Base-by-base conservation (phyloP, 2,888 invertebrate genomes). In the Hydroisotoma schaefferi region DNA sequence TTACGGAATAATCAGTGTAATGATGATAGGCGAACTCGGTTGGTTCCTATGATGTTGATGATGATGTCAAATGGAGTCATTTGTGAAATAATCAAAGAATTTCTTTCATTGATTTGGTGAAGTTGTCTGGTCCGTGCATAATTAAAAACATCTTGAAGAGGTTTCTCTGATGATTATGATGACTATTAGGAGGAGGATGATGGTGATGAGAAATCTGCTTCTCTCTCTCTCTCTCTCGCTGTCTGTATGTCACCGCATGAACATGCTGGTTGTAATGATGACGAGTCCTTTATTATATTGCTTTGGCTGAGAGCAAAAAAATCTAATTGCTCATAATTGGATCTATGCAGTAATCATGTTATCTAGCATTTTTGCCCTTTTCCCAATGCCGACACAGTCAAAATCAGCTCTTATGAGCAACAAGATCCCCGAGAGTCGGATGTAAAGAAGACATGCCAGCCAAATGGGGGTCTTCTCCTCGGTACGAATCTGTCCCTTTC, bases 321-420 rank as follows among this genome's bases (percentile, higher is more conserved):
- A 67, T 67, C 62, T 71, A 73, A 73, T 73, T 73, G 71, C 70
- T 73, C 73, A 73, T 73, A 73, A 73, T 73, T 73, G 73, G 70
- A 71, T 70, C 67, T 70, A 62, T 64, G 66, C 61, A 56, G 70
- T 68, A 73, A 71, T 73, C 71, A 73, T 71, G 68, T 67, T 67
- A 65, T 63, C 65, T 67, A 63, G 69, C 67, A 72, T 67, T 68
- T 70, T 65, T 63, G 68, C 67, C 72, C 69, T 69, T 70, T 68
- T 65, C 64, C 59, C 63, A 57, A 69, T 57, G 70, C 70, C 70
- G 72, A 68, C 72, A 56, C 59, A 54, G 18, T 26, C 27, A 38
- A 18, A 8, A n/a, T 23, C 51, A 28, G n/a, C 43, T 46, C 46
- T 40, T 20, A 40, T 40, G 40, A 40, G 40, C n/a, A 40, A 15